Percentiles rank a stretch among this genome's conserved stretches.
These are phyloP conservation scores for Chydorus sphaericus DNA, from an alignment of 2,888 invertebrate species.

Conservation along the genomic window DNA sequence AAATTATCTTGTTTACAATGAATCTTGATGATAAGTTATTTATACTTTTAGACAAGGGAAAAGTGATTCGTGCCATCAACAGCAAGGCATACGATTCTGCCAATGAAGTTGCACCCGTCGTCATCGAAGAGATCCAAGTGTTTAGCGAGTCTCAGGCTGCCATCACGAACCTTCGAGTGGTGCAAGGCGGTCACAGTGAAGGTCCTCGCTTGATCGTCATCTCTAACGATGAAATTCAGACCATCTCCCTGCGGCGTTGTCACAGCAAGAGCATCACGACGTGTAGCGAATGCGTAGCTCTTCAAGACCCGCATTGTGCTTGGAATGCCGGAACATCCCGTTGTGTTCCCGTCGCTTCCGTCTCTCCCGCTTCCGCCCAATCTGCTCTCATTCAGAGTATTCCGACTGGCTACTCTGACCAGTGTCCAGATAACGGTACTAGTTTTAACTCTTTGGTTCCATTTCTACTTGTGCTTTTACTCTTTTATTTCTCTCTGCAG, in stretches of 20 bases:
- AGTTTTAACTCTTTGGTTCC: neutral
- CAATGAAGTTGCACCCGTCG: slow-evolving; percentile 44
- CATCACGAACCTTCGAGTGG: slow-evolving; percentile 59
- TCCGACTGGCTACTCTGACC: slow-evolving; percentile 13
- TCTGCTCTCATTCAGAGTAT: slow-evolving; percentile 12
- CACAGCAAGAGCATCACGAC: slow-evolving; percentile 38
- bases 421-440: slow-evolving; percentile 13
- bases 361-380: slow-evolving; percentile 19
- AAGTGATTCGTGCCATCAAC: slow-evolving; percentile 80
- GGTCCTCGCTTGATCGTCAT: slow-evolving; percentile 60
- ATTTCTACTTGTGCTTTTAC: neutral
- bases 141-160: slow-evolving; percentile 46
- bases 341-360: slow-evolving; percentile 40
- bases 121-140: slow-evolving; percentile 71
- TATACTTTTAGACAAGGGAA: slow-evolving; percentile 70
- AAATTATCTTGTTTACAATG: neutral
- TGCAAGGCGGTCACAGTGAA: slow-evolving; percentile 24
- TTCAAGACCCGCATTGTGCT: slow-evolving; percentile 95
- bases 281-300: slow-evolving; percentile 67
- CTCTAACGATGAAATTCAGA: slow-evolving; percentile 69
- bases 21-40: neutral
- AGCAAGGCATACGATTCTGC: slow-evolving; percentile 45
- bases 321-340: slow-evolving; percentile 57
- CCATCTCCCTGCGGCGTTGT: slow-evolving; percentile 76
- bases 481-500: neutral